phyloP scores from a whole-genome alignment of 2,113 vertebrate genomes.

The Pandion haliaetus region DNA sequence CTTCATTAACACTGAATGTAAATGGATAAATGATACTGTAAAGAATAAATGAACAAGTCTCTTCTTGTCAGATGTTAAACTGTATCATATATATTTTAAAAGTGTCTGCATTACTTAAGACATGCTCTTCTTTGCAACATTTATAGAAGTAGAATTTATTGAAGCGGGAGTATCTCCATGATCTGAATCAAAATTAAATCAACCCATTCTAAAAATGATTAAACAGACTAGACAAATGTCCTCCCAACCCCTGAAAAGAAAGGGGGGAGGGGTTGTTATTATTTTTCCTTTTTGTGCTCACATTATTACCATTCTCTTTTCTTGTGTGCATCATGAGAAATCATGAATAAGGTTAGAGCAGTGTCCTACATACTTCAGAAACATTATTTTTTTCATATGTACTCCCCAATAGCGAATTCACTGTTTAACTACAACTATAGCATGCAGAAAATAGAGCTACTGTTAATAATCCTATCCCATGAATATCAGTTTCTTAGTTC shows the following conservation, averaged over 20 bases:
- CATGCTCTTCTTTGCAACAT: neutral
- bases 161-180: neutral
- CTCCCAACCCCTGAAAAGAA: neutral
- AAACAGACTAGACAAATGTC: neutral
- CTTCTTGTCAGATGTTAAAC: neutral
- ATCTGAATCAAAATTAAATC: neutral
- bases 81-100: neutral
- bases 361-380: neutral
- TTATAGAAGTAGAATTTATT: neutral
- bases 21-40: neutral
- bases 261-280: rapidly evolving
- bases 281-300: neutral
- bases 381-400: neutral
- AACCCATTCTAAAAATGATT: neutral
- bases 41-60: neutral
- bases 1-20: neutral
- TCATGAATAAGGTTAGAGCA: neutral
- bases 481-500: neutral
- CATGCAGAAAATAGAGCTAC: neutral
- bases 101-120: neutral
- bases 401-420: neutral
- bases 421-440: neutral
- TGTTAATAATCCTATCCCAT: neutral
- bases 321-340: neutral
- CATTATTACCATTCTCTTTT: neutral